Evolutionary conservation across 2,113 vertebrate genomes (phyloP).

Genomic region (Puffinus mauretanicus): DNA sequence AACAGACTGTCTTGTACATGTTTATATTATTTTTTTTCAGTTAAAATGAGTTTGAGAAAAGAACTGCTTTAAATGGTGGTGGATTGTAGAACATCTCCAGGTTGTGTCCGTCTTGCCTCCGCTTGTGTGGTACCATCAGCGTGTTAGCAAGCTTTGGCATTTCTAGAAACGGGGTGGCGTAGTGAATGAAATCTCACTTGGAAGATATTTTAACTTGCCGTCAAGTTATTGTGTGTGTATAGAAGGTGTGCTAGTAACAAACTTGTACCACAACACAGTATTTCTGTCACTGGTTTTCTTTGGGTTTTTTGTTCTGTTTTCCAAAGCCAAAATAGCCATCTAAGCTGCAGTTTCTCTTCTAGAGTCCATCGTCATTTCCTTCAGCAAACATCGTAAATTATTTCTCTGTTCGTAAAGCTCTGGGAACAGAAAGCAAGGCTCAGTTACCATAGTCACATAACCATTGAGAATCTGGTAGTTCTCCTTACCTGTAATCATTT

Average conservation of each 20-base stretch:
- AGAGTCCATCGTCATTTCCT: constrained; percentile 64
- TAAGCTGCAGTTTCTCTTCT: constrained; percentile 71
- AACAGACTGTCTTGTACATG: constrained; percentile 74
- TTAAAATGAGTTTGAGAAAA: constrained; percentile 73
- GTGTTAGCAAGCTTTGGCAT: constrained; percentile 15
- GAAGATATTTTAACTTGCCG: constrained; percentile 59
- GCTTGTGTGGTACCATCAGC: constrained; percentile 21
- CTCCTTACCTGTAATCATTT: constrained; percentile 63
- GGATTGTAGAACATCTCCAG: constrained; percentile 60
- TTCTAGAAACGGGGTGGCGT: constrained; percentile 20
- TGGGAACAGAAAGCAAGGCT: constrained; percentile 67
- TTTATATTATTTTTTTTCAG: constrained; percentile 41
- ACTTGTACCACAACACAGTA: constrained; percentile 74
- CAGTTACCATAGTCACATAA: constrained; percentile 60
- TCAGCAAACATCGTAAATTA: constrained; percentile 49
- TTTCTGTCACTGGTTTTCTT: constrained; percentile 72
- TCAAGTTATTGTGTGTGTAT: constrained; percentile 34
- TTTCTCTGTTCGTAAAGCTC: constrained; percentile 49
- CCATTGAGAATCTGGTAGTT: constrained; percentile 57
- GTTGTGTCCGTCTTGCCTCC: constrained; percentile 29
- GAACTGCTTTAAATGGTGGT: constrained; percentile 62
- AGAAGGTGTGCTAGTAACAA: constrained; percentile 68
- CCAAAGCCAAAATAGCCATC: constrained; percentile 70
- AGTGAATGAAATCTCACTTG: constrained; percentile 42
- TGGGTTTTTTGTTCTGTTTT: constrained; percentile 42